phyloP scores from a whole-genome alignment of 2,888 invertebrate species.

The Ommatoiulus sabulosus region DNA sequence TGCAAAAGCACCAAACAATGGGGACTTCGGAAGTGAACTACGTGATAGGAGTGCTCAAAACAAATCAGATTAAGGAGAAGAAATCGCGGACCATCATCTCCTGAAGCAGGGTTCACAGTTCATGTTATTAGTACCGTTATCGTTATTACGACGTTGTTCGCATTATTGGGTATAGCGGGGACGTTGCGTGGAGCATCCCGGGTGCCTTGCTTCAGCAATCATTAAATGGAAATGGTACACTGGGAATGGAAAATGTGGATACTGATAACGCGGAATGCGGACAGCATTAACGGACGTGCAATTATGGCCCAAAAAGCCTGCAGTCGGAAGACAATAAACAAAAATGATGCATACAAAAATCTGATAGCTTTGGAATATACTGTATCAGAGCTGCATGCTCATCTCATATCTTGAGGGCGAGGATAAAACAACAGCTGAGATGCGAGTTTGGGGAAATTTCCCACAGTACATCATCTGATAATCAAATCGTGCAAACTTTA shows the following conservation, averaged over 20 bases:
- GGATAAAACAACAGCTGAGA: no score
- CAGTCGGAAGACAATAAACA: no score
- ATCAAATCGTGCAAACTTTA: no score
- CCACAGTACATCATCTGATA: no score
- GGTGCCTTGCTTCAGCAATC: neutral
- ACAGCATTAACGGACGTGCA: neutral
- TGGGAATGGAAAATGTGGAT: neutral
- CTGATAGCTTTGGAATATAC: no score
- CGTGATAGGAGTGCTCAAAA: slow-evolving; percentile 35
- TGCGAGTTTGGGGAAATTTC: no score
- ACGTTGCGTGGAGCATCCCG: no score
- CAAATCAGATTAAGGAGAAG: neutral
- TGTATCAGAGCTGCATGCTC: no score
- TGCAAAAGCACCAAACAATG: neutral
- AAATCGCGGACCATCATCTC: neutral
- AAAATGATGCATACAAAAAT: no score
- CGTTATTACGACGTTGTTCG: neutral
- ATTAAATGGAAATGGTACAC: neutral
- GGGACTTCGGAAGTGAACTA: slow-evolving; percentile 31
- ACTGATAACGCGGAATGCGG: neutral
- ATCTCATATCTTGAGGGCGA: no score
- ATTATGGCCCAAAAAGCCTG: neutral
- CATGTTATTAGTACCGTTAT: slow-evolving; percentile 29
- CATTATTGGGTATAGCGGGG: neutral
- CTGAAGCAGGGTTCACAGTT: neutral